Evolutionary conservation across 2,888 invertebrate species (phyloP), one percentile per base, ranked within the genome.

Genomic region (Coelopa pilipes): DNA sequence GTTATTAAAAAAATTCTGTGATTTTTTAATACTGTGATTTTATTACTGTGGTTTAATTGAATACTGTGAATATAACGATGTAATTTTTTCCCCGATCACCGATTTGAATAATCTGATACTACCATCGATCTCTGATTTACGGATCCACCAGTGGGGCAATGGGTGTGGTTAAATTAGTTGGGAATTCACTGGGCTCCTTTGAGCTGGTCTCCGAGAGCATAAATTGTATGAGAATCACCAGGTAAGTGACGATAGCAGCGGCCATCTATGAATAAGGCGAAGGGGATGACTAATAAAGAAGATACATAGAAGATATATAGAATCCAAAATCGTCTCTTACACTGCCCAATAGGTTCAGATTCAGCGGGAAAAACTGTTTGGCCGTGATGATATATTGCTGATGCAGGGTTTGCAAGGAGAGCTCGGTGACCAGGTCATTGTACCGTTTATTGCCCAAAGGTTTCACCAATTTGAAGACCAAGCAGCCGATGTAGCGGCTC

Each of bases 191-290:
- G 2, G 2, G 65, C 45, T 49, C 73, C 53, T 59, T 63, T 24
- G 74, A 75, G 67, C 67, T 78, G 70, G 75, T 81, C 75, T 85
- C 85, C 10, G 84, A 82, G 11, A 86, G 81, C 83, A 85, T 84
- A 70, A 88, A 87, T 70, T 87, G 87, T 75, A 88, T 83, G 12
- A 87, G 81, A 11, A 88, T 87, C 63, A 86, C 84, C 53, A 85
- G 77, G 74, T 86, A 85, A 0, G 85, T 87, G 3, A 85, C 82
- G 70, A 85, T 83, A 19, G 86, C 84, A 49, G 84, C 84, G 68
- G 82, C 80, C 86, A 87, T 86, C 85, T 87, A 24, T 34, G 34
- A 11, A 79, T 55, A n/a, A n/a, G n/a, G n/a, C n/a, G n/a, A 17
- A 55, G 57, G 9, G 57, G 11, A 4, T 21, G 55, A 55, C n/a